Base-by-base conservation (phyloP, 2,113 vertebrate genomes). In the Picathartes gymnocephalus region DNA sequence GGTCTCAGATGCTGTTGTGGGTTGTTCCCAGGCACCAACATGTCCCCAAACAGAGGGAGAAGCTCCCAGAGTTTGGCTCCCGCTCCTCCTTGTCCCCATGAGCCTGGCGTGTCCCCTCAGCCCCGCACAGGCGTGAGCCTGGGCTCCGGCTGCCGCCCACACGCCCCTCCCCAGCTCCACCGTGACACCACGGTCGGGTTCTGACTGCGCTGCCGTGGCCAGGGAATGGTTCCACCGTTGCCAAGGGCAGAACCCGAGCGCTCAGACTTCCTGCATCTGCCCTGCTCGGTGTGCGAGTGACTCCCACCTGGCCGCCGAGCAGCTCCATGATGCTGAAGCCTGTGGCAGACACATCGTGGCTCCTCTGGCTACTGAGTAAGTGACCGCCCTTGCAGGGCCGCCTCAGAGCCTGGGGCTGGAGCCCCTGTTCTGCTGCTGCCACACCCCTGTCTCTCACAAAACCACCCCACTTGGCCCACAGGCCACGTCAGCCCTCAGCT, bases 141-240 rank as follows among this genome's bases (percentile, higher is more conserved):
- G n/a, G n/a, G n/a, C n/a, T n/a, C 37, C 4, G 0, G 2, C 22
- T 40, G 28, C 42, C 10, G 35, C 7, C n/a, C 44, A 0, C 33
- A 5, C 2, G 17, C 20, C 53, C 57, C 19, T 50, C 7, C 65
- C 23, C 53, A 2, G 25, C 69, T 1, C 22, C 2, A 0, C 1
- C 22, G 28, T 40, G 70, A 60, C 24, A 4, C 12, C 56, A 2
- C 33, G 1, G 14, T 1, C 47, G 4, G 27, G 47, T 27, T 61
- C 69, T 6, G 27, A 20, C 2, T 4, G 73, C 11, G n/a, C 14
- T 4, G 0, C 60, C n/a, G 2, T 0, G 7, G 17, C 83, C 37
- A 3, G 14, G 30, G 42, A 8, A 25, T 21, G 68, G 61, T 91
- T 86, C 76, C 61, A 3, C 31, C 5, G 89, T 91, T 91, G 69